Evolutionary conservation across 2,797 vertebrate species (phyloP).

Genomic region (Amazona ochrocephala): DNA sequence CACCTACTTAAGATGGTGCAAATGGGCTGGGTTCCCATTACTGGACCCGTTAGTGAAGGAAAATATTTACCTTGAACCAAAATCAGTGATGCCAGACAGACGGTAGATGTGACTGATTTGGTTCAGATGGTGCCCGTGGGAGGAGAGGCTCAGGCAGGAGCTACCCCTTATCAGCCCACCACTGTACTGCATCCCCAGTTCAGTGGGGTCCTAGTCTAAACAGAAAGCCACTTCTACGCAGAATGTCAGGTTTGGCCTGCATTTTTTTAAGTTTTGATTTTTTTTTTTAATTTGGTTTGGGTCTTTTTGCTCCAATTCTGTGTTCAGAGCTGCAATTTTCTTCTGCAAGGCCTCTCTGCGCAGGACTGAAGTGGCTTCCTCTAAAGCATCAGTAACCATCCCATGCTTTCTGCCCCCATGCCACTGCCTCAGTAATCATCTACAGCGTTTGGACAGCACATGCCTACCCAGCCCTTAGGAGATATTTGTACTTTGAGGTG

Average conservation of each 20-base stretch:
- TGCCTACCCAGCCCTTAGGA: background rate
- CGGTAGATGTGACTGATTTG: background rate
- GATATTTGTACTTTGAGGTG: background rate
- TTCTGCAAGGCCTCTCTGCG: background rate
- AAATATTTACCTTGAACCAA: constrained; percentile 40
- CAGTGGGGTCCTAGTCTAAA: background rate
- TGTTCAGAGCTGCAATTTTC: background rate
- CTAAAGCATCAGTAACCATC: background rate
- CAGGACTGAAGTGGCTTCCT: background rate
- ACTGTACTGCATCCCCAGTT: background rate
- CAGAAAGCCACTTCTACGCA: background rate
- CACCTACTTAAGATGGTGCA: constrained; percentile 14
- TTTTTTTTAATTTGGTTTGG: background rate
- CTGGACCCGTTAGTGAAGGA: background rate
- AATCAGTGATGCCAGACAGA: constrained; percentile 27
- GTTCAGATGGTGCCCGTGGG: constrained; percentile 4
- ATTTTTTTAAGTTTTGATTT: background rate
- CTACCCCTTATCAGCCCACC: background rate
- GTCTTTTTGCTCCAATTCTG: background rate
- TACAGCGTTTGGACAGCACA: background rate
- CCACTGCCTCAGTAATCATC: background rate
- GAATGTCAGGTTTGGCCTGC: accelerated
- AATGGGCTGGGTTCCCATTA: background rate
- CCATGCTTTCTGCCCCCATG: background rate
- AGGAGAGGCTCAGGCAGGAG: background rate